Percentiles rank a stretch among this genome's conserved stretches.
Evolutionary conservation across 1,140 invertebrate species (phyloP).

Genomic region (Zaprionus taronus): DNA sequence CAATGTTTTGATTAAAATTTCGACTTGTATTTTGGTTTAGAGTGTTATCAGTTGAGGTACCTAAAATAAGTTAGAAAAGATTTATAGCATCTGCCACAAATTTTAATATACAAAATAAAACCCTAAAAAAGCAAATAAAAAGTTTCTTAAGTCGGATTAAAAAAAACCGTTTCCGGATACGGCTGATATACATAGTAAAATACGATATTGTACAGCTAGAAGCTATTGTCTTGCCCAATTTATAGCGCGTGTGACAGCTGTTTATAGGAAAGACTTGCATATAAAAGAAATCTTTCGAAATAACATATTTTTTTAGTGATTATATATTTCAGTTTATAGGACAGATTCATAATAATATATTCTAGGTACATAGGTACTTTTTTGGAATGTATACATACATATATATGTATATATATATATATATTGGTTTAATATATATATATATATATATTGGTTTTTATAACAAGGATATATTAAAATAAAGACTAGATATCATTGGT

Average conservation of each 20-base stretch:
- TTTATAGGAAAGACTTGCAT: background rate
- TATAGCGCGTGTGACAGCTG: background rate
- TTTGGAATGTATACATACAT: no score
- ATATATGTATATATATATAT: no score
- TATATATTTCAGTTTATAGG: background rate
- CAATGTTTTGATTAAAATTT: no score
- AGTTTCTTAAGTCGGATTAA: background rate
- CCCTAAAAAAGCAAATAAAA: background rate
- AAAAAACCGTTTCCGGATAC: background rate
- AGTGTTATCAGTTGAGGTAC: no score
- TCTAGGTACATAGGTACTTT: no score
- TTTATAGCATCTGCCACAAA: background rate
- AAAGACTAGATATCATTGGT: slow-evolving; percentile 66
- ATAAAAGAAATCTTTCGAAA: background rate
- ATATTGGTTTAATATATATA: background rate
- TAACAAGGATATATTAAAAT: background rate
- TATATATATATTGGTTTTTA: background rate
- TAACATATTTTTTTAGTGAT: background rate
- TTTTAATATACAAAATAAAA: no score
- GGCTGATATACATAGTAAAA: no score
- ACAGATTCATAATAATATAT: no score
- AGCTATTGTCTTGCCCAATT: background rate
- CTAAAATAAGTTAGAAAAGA: no score
- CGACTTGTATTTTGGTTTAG: no score
- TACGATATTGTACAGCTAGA: background rate